Base-by-base conservation (phyloP, 2,797 vertebrate genomes). In the Columba guinea region DNA sequence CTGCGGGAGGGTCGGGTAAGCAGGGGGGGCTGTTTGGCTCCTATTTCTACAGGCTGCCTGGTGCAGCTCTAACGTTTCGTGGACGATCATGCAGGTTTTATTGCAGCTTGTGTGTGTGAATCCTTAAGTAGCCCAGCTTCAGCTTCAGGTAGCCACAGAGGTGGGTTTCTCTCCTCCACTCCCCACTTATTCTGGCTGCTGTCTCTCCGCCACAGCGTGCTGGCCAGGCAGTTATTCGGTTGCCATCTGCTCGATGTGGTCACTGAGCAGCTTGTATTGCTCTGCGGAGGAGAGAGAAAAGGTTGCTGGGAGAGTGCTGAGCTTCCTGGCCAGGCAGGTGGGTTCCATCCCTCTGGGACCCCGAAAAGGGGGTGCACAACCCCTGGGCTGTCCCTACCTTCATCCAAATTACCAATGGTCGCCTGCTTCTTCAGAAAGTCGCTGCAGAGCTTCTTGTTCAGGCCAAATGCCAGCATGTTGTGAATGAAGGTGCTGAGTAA, bases 391-490 rank as follows among this genome's bases (percentile, higher is more conserved):
- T 9, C 64, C 85, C 68, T 97, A 99, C 99, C 99, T 98, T 99
- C 98, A 11, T 99, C 98, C 93, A 99, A 97, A 91, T 99, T 99
- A 86, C 99, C 99, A 3, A 99, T 99, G 94, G 99, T 98, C 0
- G 99, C 99, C 97, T 99, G 99, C 96, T 99, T 99, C 98, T 99
- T 99, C 96, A 99, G 97, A 90, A 99, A 99, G 95, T 99, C 99
- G 0, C 98, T 98, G 97, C 99, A 99, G 84, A 99, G 98, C 96
- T 99, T 99, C 98, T 98, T 99, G 97, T 90, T 99, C 94, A 99
- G 97, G 16, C 99, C 99, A 1, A 99, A 99, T 0, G 99, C 99
- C 98, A 99, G 93, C 99, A 99, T 99, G 97, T 99, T 99, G 92
- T 99, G 99, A 10, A 99, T 99, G 97, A 99, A 99, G 0, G 99